phyloP scores from a whole-genome alignment of 2,113 vertebrate genomes.

The Burhinus bistriatus region DNA sequence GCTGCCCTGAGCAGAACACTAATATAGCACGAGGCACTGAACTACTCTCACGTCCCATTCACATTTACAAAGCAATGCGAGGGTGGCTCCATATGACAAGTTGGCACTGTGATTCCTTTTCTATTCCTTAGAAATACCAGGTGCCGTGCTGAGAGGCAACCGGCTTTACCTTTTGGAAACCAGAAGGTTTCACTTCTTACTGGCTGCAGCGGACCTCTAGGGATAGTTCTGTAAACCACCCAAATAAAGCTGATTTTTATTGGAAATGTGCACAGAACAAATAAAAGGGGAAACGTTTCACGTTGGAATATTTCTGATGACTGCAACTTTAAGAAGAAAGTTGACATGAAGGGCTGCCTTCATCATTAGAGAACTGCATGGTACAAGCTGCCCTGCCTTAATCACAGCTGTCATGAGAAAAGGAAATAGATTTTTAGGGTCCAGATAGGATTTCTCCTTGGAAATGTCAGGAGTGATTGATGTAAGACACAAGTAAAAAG shows the following conservation, averaged over 20 bases:
- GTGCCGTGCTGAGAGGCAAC: neutral
- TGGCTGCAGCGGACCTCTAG: neutral
- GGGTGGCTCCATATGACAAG: slow-evolving; percentile 48
- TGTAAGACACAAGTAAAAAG: slow-evolving; percentile 49
- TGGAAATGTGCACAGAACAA: neutral
- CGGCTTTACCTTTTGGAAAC: neutral
- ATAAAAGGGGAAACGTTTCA: neutral
- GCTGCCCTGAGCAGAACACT: slow-evolving; percentile 57
- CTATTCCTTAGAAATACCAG: neutral
- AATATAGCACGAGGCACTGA: slow-evolving; percentile 13
- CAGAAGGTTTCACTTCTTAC: neutral
- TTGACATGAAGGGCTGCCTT: slow-evolving; percentile 22
- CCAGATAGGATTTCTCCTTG: slow-evolving; percentile 49
- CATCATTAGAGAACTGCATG: slow-evolving; percentile 34
- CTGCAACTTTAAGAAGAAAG: slow-evolving; percentile 38
- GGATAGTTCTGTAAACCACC: neutral
- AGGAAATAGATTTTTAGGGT: slow-evolving; percentile 55
- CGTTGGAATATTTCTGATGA: neutral
- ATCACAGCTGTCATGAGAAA: slow-evolving; percentile 54
- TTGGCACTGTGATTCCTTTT: slow-evolving; percentile 1
- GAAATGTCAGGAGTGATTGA: slow-evolving; percentile 64
- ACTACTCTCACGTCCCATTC: slow-evolving; percentile 33
- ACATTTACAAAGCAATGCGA: slow-evolving; percentile 5
- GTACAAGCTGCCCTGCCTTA: slow-evolving; percentile 47
- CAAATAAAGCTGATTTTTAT: neutral